Evolutionary conservation across 2,113 vertebrate species (phyloP), one percentile per base, ranked within the genome.

Genomic region (Conger conger): DNA sequence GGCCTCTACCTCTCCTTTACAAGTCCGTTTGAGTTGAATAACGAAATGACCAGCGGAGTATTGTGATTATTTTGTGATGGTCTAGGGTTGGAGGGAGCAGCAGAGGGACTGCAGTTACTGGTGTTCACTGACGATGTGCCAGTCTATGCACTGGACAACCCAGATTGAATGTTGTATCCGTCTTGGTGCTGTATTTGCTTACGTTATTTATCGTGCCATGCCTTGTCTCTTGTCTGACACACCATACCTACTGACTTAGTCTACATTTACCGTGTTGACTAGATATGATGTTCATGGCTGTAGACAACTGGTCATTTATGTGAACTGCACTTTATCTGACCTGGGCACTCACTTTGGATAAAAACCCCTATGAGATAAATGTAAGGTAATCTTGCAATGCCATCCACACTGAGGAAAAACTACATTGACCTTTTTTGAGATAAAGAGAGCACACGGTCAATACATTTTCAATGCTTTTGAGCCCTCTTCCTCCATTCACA

Each of bases 11-110:
- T 53, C 8, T 45, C 63, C 42, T 86, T 50, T 45, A 45, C 53
- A 36, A 45, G 35, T 42, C 4, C 15, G 35, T 33, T 78, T 35
- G 37, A 45, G 30, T 79, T 87, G 23, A 81, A 33, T 81, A 79
- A 84, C 80, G 79, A 77, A 84, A 60, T 15, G 53, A 53, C 80
- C 76, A 33, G n/a, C n/a, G 60, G 50, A 36, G 60, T 54, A 82
- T 54, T 54, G 45, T 50, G 20, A 54, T 50, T 27, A 11, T 38
- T 50, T 50, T 40, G 16, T 63, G 7, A 73, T 68, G 82, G 23
- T 18, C 35, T 53, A 27, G 42, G 8, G 35, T 30, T 30, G 42
- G 40, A 83, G 35, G 8, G 82, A 83, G 76, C 30, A 45, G 53
- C 35, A 42, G 57, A 73, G 60, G 27, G 8, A 30, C 20, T 63